A percentile compares a stretch with the other conserved stretches of the same genome.
phyloP scores from a whole-genome alignment of 2,888 invertebrate genomes.

The Megamerina dolium region DNA sequence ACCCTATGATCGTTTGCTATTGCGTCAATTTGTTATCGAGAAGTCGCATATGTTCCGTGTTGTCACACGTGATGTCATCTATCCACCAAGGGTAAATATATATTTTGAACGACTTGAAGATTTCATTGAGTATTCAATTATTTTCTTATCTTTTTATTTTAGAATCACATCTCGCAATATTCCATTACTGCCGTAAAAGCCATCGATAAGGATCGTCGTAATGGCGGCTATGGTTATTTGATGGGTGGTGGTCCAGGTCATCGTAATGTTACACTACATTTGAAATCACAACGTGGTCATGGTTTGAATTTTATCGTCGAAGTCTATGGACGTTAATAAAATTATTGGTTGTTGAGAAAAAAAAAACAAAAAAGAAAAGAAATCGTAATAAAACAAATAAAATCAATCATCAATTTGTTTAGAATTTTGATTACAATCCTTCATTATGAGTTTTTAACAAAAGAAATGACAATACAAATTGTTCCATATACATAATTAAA shows the following conservation, averaged over 20 bases:
- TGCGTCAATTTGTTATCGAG: slow-evolving; percentile 15
- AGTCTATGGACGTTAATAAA: slow-evolving; percentile 35
- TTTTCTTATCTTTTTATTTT: slow-evolving; percentile 4
- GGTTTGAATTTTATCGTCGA: slow-evolving; percentile 48
- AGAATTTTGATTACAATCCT: too few relatives aligned
- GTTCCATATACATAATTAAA: too few relatives aligned
- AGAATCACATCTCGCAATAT: slow-evolving; percentile 13
- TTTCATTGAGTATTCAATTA: neutral
- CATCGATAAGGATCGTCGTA: slow-evolving; percentile 23
- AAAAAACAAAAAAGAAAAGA: too few relatives aligned
- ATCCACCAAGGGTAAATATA: slow-evolving; percentile 24
- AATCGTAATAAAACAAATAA: too few relatives aligned
- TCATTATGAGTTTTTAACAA: too few relatives aligned
- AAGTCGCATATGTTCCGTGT: slow-evolving; percentile 16
- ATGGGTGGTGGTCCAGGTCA: slow-evolving; percentile 49
- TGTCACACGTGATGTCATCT: slow-evolving; percentile 18
- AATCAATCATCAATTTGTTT: too few relatives aligned
- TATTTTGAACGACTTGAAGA: neutral
- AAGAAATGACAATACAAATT: too few relatives aligned
- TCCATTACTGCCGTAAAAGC: slow-evolving; percentile 19
- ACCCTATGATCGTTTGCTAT: slow-evolving; percentile 21
- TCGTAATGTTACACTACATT: slow-evolving; percentile 45
- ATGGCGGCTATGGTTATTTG: slow-evolving; percentile 46
- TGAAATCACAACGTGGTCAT: slow-evolving; percentile 49
- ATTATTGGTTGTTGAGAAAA: too few relatives aligned